Percentiles rank a stretch among this genome's conserved stretches.
phyloP scores from a whole-genome alignment of 1,140 invertebrate genomes.

The Nephotettix cincticeps region DNA sequence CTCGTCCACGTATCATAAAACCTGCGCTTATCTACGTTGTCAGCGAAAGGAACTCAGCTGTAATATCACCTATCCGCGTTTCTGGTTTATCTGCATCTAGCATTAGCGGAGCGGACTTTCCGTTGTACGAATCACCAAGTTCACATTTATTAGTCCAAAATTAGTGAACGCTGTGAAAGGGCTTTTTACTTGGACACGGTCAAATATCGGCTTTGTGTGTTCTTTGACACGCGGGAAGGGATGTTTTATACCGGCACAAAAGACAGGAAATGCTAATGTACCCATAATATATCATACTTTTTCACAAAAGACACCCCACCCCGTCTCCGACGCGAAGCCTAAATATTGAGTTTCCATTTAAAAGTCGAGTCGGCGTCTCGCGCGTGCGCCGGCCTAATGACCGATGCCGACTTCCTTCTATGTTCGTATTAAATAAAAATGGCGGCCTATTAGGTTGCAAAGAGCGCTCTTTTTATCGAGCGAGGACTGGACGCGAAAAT shows the following conservation, averaged over 20 bases:
- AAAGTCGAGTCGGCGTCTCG: slow-evolving; percentile 13
- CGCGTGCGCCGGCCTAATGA: slow-evolving; percentile 17
- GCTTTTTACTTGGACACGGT: slow-evolving; percentile 15
- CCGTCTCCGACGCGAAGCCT: background rate
- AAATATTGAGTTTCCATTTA: slow-evolving; percentile 27
- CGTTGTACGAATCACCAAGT: background rate
- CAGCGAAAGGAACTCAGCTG: slow-evolving; percentile 12
- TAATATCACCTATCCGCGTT: background rate
- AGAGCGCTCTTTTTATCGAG: slow-evolving; percentile 24
- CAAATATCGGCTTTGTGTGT: slow-evolving; percentile 3
- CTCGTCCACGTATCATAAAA: slow-evolving; percentile 18
- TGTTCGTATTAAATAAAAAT: slow-evolving; percentile 28
- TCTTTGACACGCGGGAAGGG: slow-evolving; percentile 5
- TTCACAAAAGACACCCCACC: slow-evolving; percentile 14
- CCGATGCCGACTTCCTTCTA: slow-evolving; percentile 21
- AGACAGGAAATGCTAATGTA: slow-evolving; percentile 22
- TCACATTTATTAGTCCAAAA: slow-evolving; percentile 5
- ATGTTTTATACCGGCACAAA: slow-evolving; percentile 12
- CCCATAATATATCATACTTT: slow-evolving; percentile 20
- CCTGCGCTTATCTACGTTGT: background rate
- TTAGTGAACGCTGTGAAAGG: slow-evolving; percentile 4
- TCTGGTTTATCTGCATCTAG: background rate
- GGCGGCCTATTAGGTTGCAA: slow-evolving; percentile 28
- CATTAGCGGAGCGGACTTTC: background rate
- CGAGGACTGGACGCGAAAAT: slow-evolving; percentile 17